Conservation (phyloP, 2,888 invertebrate species). For the Drosophila rubida region DNA sequence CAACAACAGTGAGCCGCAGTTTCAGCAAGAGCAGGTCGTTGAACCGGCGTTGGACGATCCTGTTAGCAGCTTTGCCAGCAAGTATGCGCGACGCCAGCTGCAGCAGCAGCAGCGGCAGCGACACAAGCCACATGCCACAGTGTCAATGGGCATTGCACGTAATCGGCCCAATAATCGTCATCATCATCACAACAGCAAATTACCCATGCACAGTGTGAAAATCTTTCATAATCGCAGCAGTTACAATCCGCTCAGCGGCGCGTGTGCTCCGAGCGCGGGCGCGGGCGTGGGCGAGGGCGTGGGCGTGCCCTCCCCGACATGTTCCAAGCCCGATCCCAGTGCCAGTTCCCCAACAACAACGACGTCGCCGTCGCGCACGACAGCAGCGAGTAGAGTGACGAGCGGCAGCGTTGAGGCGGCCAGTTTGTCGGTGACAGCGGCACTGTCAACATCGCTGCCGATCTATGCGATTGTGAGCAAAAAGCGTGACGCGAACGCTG, state of each 20-base stretch:
- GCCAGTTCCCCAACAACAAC: constrained; percentile 5
- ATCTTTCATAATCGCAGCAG: constrained; percentile 83
- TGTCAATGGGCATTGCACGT: constrained; percentile 76
- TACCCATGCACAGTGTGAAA: constrained; percentile 83
- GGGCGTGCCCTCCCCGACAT: constrained; percentile 38
- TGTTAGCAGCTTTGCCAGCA: constrained; percentile 83
- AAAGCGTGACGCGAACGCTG: constrained; percentile 56
- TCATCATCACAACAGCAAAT: constrained; percentile 76
- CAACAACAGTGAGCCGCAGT: constrained; percentile 4
- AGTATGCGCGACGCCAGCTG: constrained; percentile 80
- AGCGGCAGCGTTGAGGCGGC: constrained; percentile 40
- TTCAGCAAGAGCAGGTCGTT: constrained; percentile 53
- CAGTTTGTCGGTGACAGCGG: constrained; percentile 73
- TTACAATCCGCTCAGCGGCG: constrained; percentile 54
- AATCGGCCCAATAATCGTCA: constrained; percentile 69
- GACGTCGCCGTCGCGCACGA: constrained; percentile 23
- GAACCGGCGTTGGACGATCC: constrained; percentile 76
- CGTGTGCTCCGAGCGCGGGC: too few relatives aligned
- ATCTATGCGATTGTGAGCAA: constrained; percentile 83
- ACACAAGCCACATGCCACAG: constrained; percentile 68
- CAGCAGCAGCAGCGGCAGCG: constrained; percentile 62
- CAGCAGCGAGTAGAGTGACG: constrained; percentile 49
- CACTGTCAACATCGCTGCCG: constrained; percentile 70
- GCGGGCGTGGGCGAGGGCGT: too few relatives aligned
- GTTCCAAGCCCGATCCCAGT: constrained; percentile 7